Conservation (phyloP, 2,888 invertebrate species). For the Orthosia cruda region DNA sequence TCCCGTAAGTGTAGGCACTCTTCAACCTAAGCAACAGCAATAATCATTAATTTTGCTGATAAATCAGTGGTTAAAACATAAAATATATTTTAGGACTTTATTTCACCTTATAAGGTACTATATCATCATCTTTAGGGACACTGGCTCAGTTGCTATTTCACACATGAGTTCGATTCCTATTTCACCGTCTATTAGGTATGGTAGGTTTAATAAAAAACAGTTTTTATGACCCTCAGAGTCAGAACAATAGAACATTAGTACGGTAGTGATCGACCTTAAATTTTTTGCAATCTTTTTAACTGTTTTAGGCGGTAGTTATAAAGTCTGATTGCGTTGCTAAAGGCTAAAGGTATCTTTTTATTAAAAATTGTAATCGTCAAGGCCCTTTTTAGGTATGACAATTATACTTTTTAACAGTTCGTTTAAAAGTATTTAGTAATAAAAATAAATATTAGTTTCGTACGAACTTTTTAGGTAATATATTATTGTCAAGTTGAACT, state of each 20-base stretch:
- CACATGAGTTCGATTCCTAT: slow-evolving; percentile 1
- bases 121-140: too few relatives aligned
- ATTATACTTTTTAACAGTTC: not conserved
- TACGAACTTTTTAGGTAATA: too few relatives aligned
- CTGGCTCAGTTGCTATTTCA: not conserved
- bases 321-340: not conserved
- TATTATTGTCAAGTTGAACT: too few relatives aligned
- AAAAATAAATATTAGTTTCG: too few relatives aligned
- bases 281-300: not conserved
- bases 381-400: not conserved
- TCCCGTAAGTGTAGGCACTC: not conserved
- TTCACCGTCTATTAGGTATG: not conserved
- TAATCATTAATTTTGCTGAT: not conserved
- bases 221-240: not conserved
- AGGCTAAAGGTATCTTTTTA: not conserved
- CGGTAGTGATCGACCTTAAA: not conserved
- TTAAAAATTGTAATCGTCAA: not conserved
- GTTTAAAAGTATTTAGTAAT: not conserved
- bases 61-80: not conserved
- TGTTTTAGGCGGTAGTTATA: not conserved
- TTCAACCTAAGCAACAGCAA: not conserved
- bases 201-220: not conserved
- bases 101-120: not conserved
- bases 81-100: too few relatives aligned
- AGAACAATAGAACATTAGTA: slow-evolving; percentile 3